Percentiles rank a stretch among this genome's conserved stretches.
Conservation (phyloP, 2,113 vertebrate genomes). For the Psilopsiagon aurifrons region DNA sequence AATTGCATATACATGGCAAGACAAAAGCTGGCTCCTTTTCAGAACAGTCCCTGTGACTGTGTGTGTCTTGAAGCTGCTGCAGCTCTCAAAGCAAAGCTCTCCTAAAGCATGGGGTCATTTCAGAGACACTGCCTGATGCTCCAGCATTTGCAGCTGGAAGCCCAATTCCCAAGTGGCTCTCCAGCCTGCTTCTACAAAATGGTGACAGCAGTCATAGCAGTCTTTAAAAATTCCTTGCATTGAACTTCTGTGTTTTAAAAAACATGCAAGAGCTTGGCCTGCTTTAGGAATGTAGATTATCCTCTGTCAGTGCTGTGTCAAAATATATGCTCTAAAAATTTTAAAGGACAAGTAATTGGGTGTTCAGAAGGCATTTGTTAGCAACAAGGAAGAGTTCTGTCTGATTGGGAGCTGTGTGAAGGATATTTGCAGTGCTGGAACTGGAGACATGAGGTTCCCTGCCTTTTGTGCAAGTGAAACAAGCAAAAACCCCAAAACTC, state of each 20-base stretch:
- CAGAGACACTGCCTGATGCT: background rate
- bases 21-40: slow-evolving; percentile 1
- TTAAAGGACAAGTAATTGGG: background rate
- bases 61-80: background rate
- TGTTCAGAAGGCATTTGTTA: background rate
- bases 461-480: background rate
- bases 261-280: background rate
- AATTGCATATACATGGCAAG: background rate
- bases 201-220: background rate
- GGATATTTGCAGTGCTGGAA: background rate
- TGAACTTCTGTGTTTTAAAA: background rate
- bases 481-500: background rate
- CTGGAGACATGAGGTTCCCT: background rate
- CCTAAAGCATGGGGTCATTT: background rate
- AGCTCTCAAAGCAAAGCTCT: background rate
- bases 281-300: background rate
- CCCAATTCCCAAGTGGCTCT: background rate
- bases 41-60: background rate
- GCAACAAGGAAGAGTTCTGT: background rate
- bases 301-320: background rate
- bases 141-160: background rate
- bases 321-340: background rate
- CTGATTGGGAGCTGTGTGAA: background rate
- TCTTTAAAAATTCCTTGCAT: fast-evolving
- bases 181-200: background rate